phyloP scores from a whole-genome alignment of 1,140 invertebrate genomes.

The Laupala kohalensis region DNA sequence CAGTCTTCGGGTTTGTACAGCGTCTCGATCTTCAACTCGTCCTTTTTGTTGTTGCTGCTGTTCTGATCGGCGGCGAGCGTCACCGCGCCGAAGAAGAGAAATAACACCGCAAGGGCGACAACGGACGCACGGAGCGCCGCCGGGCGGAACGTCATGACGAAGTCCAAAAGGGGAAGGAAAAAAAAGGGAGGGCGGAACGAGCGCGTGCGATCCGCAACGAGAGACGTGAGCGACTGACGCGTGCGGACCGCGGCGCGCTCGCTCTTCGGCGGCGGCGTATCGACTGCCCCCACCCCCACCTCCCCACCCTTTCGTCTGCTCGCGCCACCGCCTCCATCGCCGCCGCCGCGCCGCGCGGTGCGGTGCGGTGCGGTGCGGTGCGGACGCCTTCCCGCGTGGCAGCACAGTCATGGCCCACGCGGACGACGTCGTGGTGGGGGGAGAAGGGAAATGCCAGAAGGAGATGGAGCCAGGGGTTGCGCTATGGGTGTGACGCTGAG shows the following conservation, averaged over 20 bases:
- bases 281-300: not conserved
- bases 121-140: not conserved
- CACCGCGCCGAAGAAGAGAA: too few relatives aligned
- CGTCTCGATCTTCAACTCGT: slow-evolving; percentile 68
- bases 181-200: not conserved
- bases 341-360: too few relatives aligned
- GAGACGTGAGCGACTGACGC: not conserved
- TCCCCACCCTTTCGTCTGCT: too few relatives aligned
- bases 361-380: too few relatives aligned
- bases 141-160: not conserved
- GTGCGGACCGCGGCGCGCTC: too few relatives aligned
- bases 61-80: not conserved
- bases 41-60: slow-evolving; percentile 25
- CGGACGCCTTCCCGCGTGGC: not conserved
- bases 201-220: not conserved
- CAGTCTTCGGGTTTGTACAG: slow-evolving; percentile 66
- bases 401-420: not conserved
- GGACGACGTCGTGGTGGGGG: not conserved
- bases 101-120: too few relatives aligned
- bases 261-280: too few relatives aligned
- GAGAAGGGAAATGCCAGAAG: not conserved
- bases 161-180: not conserved
- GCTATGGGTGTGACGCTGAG: not conserved
- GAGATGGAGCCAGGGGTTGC: too few relatives aligned
- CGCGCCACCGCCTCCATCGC: too few relatives aligned